Percentiles rank a stretch among this genome's conserved stretches.
phyloP scores from a whole-genome alignment of 2,797 vertebrate genomes.

The Gadopsis bispinosus region DNA sequence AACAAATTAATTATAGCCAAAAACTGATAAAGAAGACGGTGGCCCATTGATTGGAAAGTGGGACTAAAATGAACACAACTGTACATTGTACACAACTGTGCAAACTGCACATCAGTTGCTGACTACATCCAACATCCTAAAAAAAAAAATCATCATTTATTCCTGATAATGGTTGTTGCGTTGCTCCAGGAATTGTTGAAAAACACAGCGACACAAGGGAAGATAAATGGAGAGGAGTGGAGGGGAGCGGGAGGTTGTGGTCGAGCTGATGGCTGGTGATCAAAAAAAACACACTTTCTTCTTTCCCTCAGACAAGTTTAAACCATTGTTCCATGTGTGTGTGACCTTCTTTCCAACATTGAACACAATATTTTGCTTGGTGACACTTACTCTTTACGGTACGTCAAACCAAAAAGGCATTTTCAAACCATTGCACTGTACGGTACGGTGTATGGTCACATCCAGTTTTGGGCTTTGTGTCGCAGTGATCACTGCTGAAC shows the following conservation, averaged over 20 bases:
- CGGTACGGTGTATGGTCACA: neutral
- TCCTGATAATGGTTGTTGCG: slow-evolving; percentile 11
- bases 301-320: neutral
- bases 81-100: neutral
- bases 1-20: neutral
- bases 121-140: slow-evolving; percentile 8
- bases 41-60: neutral
- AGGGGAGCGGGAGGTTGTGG: neutral
- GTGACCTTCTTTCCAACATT: slow-evolving; percentile 10
- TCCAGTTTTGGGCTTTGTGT: neutral
- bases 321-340: neutral
- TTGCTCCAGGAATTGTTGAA: neutral
- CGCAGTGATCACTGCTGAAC: neutral
- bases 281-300: slow-evolving; percentile 3
- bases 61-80: neutral
- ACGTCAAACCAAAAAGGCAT: neutral
- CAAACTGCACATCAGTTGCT: neutral
- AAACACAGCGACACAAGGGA: slow-evolving; percentile 16
- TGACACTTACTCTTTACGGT: neutral
- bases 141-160: neutral
- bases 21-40: neutral
- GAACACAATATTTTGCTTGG: neutral
- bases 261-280: slow-evolving; percentile 17
- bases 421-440: neutral
- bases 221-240: slow-evolving; percentile 9